Conservation (phyloP, 2,888 invertebrate species). For the Pogonocherus hispidulus region DNA sequence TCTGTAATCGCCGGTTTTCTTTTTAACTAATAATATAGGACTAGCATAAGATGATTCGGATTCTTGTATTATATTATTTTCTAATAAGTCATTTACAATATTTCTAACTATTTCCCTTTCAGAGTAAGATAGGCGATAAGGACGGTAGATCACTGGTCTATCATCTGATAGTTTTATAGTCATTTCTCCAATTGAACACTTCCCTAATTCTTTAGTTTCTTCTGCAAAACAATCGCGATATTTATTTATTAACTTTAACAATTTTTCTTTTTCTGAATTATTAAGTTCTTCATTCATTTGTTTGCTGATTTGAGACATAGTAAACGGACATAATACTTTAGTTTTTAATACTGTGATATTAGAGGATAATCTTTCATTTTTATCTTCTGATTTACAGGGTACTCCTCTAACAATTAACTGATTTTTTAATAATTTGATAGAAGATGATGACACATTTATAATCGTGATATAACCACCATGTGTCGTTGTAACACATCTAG, state of each 20-base stretch:
- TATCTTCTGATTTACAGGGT: background rate
- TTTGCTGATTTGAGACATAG: background rate
- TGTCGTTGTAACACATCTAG: no score
- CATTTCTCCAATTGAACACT: background rate
- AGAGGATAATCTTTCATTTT: no score
- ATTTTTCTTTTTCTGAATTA: background rate
- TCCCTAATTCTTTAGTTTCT: background rate
- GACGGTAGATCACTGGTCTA: background rate
- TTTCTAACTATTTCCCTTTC: background rate
- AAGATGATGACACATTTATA: background rate
- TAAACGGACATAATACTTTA: background rate
- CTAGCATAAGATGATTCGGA: background rate
- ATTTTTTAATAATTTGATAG: background rate
- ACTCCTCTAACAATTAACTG: background rate
- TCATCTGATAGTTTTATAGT: background rate
- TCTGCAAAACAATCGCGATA: conserved; percentile 6
- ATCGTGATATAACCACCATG: background rate
- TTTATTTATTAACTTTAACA: background rate
- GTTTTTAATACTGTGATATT: no score
- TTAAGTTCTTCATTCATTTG: background rate
- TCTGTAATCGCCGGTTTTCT: background rate
- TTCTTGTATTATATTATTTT: background rate
- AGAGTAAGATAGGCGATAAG: background rate
- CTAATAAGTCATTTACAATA: background rate
- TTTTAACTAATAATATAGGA: background rate